phyloP scores from a whole-genome alignment of 2,888 invertebrate genomes.

The Monopis laevigella region DNA sequence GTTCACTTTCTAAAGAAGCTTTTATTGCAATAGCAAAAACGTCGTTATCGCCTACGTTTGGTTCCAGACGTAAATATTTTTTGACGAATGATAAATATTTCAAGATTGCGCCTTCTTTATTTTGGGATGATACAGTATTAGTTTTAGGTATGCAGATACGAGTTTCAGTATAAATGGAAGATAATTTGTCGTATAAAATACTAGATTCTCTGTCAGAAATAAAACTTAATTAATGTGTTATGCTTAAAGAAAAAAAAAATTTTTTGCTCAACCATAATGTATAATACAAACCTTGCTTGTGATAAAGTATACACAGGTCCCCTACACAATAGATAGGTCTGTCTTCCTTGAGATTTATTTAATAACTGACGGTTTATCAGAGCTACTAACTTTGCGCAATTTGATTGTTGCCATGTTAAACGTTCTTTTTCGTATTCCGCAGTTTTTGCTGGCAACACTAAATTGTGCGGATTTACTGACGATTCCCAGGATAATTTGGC shows the following conservation, averaged over 20 bases:
- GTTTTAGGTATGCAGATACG: constrained; percentile 58
- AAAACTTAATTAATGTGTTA: too few species aligned
- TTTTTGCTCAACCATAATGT: background rate
- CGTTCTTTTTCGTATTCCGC: constrained; percentile 32
- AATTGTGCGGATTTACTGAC: constrained; percentile 33
- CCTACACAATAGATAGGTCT: constrained; percentile 69
- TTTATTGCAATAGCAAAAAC: background rate
- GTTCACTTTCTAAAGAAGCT: background rate
- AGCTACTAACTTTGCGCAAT: constrained; percentile 31
- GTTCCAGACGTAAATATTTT: too few species aligned
- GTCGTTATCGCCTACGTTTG: constrained; percentile 18
- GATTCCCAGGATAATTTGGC: constrained; percentile 50
- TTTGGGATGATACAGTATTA: constrained; percentile 20
- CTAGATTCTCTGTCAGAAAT: constrained; percentile 59
- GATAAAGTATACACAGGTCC: constrained; percentile 69
- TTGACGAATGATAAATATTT: constrained; percentile 28
- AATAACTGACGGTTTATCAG: constrained; percentile 29
- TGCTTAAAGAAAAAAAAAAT: too few species aligned
- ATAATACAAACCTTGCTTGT: constrained; percentile 44
- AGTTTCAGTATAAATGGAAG: constrained; percentile 66
- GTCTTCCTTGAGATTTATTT: constrained; percentile 49
- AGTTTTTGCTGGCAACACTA: constrained; percentile 27
- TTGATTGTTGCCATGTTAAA: constrained; percentile 36
- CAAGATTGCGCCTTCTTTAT: constrained; percentile 34
- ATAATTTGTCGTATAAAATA: constrained; percentile 57